Evolutionary conservation across 2,888 invertebrate genomes (phyloP).

Genomic region (Aproaerema taeniolella): DNA sequence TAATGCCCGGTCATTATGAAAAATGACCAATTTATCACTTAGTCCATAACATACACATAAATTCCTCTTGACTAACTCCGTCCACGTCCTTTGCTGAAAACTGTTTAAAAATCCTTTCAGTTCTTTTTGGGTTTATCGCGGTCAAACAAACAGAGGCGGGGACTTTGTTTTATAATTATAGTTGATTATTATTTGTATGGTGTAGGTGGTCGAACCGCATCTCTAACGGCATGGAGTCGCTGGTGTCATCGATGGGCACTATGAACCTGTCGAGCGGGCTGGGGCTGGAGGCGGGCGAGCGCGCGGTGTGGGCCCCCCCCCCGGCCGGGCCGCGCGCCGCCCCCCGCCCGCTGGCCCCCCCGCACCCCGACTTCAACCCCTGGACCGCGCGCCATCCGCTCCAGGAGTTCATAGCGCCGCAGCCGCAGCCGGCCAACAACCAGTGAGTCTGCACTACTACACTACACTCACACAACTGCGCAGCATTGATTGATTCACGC

Average conservation of each 20-base stretch:
- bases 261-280: slow-evolving; percentile 29
- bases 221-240: slow-evolving; percentile 37
- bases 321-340: slow-evolving; percentile 17
- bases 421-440: slow-evolving; percentile 32
- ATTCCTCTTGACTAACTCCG: no score
- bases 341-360: slow-evolving; percentile 22
- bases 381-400: slow-evolving; percentile 64
- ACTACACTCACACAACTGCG: not conserved
- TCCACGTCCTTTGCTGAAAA: no score
- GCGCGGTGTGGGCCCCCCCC: slow-evolving; percentile 45
- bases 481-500: no score
- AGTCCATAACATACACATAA: no score
- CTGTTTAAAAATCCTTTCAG: no score
- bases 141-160: no score
- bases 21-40: no score
- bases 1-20: no score
- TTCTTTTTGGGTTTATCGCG: no score
- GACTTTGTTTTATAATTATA: no score
- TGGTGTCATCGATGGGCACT: slow-evolving; percentile 43
- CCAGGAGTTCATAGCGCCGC: slow-evolving; percentile 55
- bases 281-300: slow-evolving; percentile 31
- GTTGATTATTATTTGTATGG: no score
- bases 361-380: slow-evolving; percentile 51
- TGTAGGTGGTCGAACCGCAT: slow-evolving; percentile 45
- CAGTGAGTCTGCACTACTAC: slow-evolving; percentile 38